Conservation (phyloP, 2,797 vertebrate genomes). For the Coregonus sp. region DNA sequence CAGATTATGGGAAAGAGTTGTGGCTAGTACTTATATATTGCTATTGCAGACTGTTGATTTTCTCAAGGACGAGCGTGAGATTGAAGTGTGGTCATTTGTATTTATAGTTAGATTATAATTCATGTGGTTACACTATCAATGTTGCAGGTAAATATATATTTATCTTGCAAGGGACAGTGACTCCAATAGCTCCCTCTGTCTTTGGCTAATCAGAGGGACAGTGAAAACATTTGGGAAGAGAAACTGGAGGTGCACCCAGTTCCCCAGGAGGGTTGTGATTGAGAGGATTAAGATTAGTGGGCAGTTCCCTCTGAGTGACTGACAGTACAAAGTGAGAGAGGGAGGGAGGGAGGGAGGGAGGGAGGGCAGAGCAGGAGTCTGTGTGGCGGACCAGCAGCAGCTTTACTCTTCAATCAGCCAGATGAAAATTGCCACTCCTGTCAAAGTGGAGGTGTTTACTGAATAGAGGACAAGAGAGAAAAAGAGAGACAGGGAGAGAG, state of each 20-base stretch:
- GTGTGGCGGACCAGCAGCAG: conserved; percentile 73
- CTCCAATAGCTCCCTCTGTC: not conserved
- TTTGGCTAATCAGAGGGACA: not conserved
- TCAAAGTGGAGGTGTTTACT: conserved; percentile 79
- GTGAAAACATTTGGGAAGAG: conserved; percentile 51
- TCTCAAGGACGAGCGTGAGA: conserved; percentile 40
- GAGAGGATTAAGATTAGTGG: conserved; percentile 73
- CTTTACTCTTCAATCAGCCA: conserved; percentile 79
- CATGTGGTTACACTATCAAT: conserved; percentile 40
- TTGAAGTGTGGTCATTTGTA: conserved; percentile 53
- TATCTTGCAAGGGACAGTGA: not conserved
- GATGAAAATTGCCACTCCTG: conserved; percentile 79
- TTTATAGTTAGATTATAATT: not conserved
- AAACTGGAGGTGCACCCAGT: conserved; percentile 31
- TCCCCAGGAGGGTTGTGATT: conserved; percentile 62
- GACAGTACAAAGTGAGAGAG: conserved; percentile 75
- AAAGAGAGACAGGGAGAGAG: not conserved
- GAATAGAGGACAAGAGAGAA: conserved; percentile 60
- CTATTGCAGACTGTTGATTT: conserved; percentile 43
- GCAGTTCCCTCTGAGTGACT: conserved; percentile 70
- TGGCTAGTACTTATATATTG: conserved; percentile 43
- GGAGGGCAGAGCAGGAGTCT: conserved; percentile 76
- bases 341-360: conserved; percentile 66
- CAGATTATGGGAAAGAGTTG: conserved; percentile 65
- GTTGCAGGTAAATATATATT: conserved; percentile 9